These are phyloP conservation scores for Diploptera punctata DNA, from an alignment of 2,888 invertebrate species.

Conservation along the genomic window DNA sequence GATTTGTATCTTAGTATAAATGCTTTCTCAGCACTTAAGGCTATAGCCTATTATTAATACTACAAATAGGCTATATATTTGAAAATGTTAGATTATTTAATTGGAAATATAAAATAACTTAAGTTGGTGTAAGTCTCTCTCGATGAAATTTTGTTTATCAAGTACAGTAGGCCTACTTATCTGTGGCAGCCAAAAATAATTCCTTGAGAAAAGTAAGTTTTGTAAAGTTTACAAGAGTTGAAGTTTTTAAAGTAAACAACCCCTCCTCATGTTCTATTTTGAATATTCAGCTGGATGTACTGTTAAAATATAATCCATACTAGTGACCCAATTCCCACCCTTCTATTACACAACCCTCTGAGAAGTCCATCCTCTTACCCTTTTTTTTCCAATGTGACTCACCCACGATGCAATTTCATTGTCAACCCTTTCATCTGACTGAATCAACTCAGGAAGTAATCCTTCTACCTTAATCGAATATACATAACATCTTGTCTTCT, in stretches of 20 bases:
- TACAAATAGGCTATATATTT: no score
- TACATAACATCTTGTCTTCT: background rate
- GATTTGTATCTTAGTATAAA: no score
- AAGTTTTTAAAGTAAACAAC: background rate
- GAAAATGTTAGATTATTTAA: no score
- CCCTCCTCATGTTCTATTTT: background rate
- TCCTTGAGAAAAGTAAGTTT: background rate
- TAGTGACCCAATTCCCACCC: slow-evolving; percentile 30
- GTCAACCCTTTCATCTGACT: slow-evolving; percentile 18
- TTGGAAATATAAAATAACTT: no score
- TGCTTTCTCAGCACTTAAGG: no score
- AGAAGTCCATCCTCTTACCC: slow-evolving; percentile 21
- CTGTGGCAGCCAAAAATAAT: background rate
- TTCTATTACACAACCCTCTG: slow-evolving; percentile 21
- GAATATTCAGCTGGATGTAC: slow-evolving; percentile 5
- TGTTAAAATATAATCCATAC: slow-evolving; percentile 5
- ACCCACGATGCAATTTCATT: slow-evolving; percentile 26
- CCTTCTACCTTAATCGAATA: slow-evolving; percentile 6
- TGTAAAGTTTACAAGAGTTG: background rate
- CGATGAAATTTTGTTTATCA: no score
- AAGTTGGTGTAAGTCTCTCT: no score
- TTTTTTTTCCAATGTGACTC: slow-evolving; percentile 8
- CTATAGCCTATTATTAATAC: no score
- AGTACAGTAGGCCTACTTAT: no score
- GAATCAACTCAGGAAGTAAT: slow-evolving; percentile 1